Percentiles rank a stretch among this genome's conserved stretches.
These are phyloP conservation scores for Brachymystax lenok DNA, from an alignment of 2,797 vertebrate genomes.

Conservation along the genomic window DNA sequence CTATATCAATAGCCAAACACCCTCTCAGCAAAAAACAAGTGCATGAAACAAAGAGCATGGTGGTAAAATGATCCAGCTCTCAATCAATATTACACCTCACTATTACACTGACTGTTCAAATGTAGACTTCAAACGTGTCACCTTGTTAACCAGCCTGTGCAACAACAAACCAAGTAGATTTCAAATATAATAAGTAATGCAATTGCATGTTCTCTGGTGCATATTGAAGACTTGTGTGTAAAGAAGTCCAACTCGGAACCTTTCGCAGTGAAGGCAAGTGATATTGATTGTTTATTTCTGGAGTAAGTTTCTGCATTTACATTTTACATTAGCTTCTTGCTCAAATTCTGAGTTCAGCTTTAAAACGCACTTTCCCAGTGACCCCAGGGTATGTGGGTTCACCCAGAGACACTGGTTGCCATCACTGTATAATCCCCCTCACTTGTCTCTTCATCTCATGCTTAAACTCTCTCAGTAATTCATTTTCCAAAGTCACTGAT, in stretches of 20 bases:
- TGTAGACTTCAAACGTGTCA: background rate
- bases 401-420: constrained; percentile 24
- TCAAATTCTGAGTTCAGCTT: background rate
- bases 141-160: background rate
- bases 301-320: background rate
- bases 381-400: constrained; percentile 13
- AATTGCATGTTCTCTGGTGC: background rate
- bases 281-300: background rate
- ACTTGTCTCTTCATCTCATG: constrained; percentile 45
- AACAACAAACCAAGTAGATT: background rate
- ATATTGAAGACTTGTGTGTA: background rate
- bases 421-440: constrained; percentile 46
- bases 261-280: background rate
- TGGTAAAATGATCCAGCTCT: background rate
- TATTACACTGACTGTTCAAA: background rate
- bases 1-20: background rate
- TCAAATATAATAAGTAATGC: background rate
- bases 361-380: background rate
- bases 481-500: constrained; percentile 34
- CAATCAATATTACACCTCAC: background rate
- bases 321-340: background rate
- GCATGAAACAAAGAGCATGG: background rate
- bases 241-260: too few species aligned
- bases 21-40: background rate
- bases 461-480: constrained; percentile 39